Conservation (phyloP, 2,113 vertebrate genomes). For the Marmota monax region DNA sequence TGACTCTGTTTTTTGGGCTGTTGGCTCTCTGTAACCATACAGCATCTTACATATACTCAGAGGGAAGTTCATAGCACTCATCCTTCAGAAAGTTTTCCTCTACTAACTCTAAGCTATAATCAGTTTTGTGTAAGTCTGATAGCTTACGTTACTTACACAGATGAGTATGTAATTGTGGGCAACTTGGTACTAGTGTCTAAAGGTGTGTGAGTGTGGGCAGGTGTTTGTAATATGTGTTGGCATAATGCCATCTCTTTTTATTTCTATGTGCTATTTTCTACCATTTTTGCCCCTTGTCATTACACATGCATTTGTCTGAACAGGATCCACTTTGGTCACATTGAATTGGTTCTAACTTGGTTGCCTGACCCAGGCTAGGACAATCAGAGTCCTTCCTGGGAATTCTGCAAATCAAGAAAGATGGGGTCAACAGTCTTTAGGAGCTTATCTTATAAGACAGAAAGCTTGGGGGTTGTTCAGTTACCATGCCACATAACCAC, state of each 20-base stretch:
- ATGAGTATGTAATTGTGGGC: background rate
- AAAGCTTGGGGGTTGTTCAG: background rate
- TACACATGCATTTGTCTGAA: background rate
- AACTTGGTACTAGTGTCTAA: background rate
- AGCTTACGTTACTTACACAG: background rate
- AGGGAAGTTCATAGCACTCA: background rate
- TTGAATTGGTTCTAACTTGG: background rate
- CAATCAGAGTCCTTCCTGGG: background rate
- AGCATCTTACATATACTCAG: background rate
- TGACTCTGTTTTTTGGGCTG: background rate
- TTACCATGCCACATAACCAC: background rate
- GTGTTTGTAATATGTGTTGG: background rate
- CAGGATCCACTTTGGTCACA: background rate
- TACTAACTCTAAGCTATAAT: background rate
- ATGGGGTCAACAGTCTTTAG: background rate
- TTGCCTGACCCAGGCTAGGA: background rate
- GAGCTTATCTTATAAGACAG: background rate
- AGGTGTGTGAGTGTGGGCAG: background rate
- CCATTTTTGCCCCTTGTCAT: background rate
- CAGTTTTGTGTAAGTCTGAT: background rate
- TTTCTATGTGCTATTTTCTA: background rate
- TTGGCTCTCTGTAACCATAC: background rate
- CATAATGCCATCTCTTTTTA: background rate
- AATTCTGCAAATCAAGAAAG: slow-evolving; percentile 27
- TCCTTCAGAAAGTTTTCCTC: slow-evolving; percentile 29